phyloP scores from a whole-genome alignment of 2,888 invertebrate genomes.

The Tortricodes alternella region DNA sequence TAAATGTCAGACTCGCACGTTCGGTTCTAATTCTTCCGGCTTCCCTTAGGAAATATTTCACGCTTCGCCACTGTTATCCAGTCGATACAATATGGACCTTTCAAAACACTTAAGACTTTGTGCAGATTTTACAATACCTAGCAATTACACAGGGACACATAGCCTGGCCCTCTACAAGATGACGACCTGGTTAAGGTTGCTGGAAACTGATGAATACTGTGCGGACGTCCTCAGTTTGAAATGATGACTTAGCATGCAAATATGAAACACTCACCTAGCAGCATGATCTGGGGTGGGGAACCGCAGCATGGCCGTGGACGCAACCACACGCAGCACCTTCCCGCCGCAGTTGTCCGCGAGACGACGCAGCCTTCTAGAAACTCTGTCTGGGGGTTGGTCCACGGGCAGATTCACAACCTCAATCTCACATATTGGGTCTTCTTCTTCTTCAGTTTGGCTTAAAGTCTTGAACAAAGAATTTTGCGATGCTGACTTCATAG shows the following conservation, averaged over 20 bases:
- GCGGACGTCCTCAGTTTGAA: too few relatives aligned
- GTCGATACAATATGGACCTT: too few relatives aligned
- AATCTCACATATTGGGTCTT: constrained; percentile 81
- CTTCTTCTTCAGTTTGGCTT: constrained; percentile 60
- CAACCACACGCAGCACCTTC: constrained; percentile 85
- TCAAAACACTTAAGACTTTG: too few relatives aligned
- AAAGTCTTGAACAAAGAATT: constrained; percentile 37
- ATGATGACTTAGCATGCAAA: neutral
- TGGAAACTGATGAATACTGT: too few relatives aligned
- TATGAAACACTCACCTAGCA: constrained; percentile 78
- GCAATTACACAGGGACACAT: too few relatives aligned
- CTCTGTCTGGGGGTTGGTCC: constrained; percentile 79
- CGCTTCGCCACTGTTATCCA: too few relatives aligned
- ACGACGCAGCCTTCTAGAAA: constrained; percentile 85
- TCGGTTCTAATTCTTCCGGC: too few relatives aligned
- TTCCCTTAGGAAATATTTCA: too few relatives aligned
- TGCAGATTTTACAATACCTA: too few relatives aligned
- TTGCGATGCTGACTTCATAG: neutral
- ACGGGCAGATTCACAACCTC: constrained; percentile 87
- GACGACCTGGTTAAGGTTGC: too few relatives aligned
- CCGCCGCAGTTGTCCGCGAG: constrained; percentile 92
- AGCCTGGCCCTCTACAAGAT: too few relatives aligned
- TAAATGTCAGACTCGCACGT: too few relatives aligned
- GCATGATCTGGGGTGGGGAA: constrained; percentile 88
- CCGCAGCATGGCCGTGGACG: constrained; percentile 85